Evolutionary conservation across 1,140 invertebrate species (phyloP), one percentile per base, ranked within the genome.

Genomic region (Venturia canescens): DNA sequence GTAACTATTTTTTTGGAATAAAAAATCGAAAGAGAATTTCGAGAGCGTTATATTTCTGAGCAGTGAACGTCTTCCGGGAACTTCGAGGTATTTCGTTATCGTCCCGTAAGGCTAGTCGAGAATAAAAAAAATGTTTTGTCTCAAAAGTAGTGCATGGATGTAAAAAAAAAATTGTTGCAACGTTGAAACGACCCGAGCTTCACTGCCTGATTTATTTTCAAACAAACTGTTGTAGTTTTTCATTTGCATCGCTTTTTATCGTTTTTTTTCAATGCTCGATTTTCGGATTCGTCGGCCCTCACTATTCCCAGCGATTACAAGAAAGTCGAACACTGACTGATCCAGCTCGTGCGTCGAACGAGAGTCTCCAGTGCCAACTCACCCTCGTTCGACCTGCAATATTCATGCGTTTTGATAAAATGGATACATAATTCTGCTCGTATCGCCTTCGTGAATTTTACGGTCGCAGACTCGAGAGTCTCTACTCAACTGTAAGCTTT

Each of bases 301-400:
- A 34, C 31, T 71, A 2, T 66, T 78, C 57, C 48, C 53, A 34
- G 69, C 34, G 70, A 48, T 21, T 21, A 48, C 21, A 72, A 26
- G 80, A 48, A 67, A 83, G 83, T 72, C 82, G 84, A 86, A 86
- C 81, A 83, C 53, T 87, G 86, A 87, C 86, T 86, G 86, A 87
- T 85, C 79, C 83, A 38, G 53, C 70, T 70, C 71, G 80, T 23
- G 27, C 21, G 31, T 74, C 2, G 18, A 57, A 48, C 50, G 60
- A 69, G 57, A 16, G 72, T 71, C 18, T 18, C 53, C n/a, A n/a
- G 60, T 63, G 71, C 34, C 78, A 72, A 23, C 44, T 31, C 0
- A 50, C 23, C 26, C n/a, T 63, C 7, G 29, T 72, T 15, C 50
- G 67, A 15, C 63, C 11, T 63, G 13, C 60, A 27, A 21, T 13